Base-by-base conservation (phyloP, 1,140 invertebrate genomes). In the Panagrolaimus sp. region DNA sequence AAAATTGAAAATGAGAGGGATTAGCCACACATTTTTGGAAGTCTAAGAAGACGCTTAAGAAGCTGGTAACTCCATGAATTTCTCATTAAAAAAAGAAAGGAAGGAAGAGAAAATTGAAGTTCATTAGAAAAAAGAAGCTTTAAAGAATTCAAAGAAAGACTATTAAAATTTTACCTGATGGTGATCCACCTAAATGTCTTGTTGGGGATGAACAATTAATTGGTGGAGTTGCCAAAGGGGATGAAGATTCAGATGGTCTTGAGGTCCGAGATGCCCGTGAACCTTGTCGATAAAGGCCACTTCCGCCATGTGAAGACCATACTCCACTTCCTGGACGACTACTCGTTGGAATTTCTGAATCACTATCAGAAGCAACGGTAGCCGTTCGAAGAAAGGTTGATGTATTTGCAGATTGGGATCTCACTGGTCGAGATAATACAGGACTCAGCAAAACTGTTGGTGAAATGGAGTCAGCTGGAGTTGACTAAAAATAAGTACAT, bases 401-500 rank as follows among this genome's bases (percentile, higher is more conserved):
- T 3, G 76, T 77, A 28, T 65, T 44, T 15, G 77, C 79, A 28
- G 77, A 80, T 65, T 72, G 80, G 15, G 80, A 83, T 7, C 78
- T 65, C 24, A 80, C 71, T 6, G 78, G 78, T 0, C 78, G 69
- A 12, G 78, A 83, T 8, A 80, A 45, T 14, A 80, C 78, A 8
- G 78, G 78, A 9, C 78, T 81, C 5, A 80, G 71, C 47, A 80
- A 72, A 26, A 80, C 71, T 12, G 78, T 80, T 15, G 78, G 78
- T 14, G 73, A 71, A 21, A 71, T 46, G 15, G 14, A 28, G 12
- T 73, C 65, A 17, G 65, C 64, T 0, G 71, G 67, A 14, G 71
- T 73, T 14, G 71, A 73, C 71, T 73, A 28, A 71, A 71, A 69
- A 70, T 62, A 43, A 15, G n/a, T 14, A 58, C 14, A 43, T 52